phyloP scores from a whole-genome alignment of 2,797 vertebrate genomes.

The Coregonus ussuriensis region DNA sequence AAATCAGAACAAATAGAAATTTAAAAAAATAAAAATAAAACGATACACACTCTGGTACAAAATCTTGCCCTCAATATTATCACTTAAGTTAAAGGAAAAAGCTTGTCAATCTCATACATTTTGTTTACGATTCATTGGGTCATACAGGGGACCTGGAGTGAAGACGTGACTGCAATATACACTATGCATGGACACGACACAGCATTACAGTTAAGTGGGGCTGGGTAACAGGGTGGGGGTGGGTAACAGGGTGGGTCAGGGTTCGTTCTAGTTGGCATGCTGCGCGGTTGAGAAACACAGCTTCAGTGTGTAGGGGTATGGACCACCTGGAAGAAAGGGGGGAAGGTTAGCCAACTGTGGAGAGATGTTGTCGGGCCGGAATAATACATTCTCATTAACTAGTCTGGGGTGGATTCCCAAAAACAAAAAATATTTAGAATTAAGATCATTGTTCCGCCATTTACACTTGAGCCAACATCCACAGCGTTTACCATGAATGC shows the following conservation, averaged over 20 bases:
- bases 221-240: background rate
- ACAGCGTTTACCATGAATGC: background rate
- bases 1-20: slow-evolving; percentile 28
- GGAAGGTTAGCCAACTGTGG: background rate
- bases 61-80: slow-evolving; percentile 17
- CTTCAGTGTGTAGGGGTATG: slow-evolving; percentile 93
- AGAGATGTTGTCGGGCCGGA: background rate
- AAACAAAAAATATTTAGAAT: background rate
- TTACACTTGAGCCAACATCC: background rate
- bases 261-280: slow-evolving; percentile 82
- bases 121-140: slow-evolving; percentile 35
- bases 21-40: slow-evolving; percentile 29
- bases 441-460: background rate
- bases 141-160: slow-evolving; percentile 21
- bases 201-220: slow-evolving; percentile 39
- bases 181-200: slow-evolving; percentile 55
- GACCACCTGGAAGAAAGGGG: slow-evolving; percentile 77
- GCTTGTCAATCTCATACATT: slow-evolving; percentile 11
- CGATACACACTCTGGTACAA: slow-evolving; percentile 44
- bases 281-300: slow-evolving; percentile 94
- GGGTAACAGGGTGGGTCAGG: slow-evolving; percentile 6
- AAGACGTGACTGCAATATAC: slow-evolving; percentile 43
- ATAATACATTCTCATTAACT: background rate
- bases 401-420: background rate
- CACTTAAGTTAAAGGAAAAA: slow-evolving; percentile 46